Conservation (phyloP, 2,797 vertebrate species). For the Acipenser transmontanus region DNA sequence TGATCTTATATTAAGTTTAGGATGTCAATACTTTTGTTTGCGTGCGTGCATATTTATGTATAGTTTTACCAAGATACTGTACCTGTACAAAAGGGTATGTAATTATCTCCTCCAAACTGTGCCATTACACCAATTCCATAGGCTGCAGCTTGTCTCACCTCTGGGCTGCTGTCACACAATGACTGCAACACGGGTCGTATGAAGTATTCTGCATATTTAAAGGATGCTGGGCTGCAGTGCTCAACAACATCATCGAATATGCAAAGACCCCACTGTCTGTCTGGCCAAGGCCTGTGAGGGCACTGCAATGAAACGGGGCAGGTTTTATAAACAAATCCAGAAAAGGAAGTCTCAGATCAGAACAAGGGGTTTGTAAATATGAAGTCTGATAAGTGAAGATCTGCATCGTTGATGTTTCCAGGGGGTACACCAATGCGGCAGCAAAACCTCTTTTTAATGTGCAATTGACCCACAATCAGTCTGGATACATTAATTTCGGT, state of each 20-base stretch:
- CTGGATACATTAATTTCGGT: no score
- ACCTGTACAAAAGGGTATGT: conserved; percentile 93
- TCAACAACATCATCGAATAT: conserved; percentile 96
- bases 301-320: conserved; percentile 53
- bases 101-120: conserved; percentile 88
- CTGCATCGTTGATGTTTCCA: no score
- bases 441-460: no score
- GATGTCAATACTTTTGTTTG: no score
- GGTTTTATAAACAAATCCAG: no score
- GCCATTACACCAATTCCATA: conserved; percentile 95
- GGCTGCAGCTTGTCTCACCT: conserved; percentile 91
- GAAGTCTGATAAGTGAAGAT: no score
- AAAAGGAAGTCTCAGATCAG: no score
- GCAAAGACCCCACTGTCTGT: conserved; percentile 95
- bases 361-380: no score
- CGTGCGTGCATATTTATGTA: no score
- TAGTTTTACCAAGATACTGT: neutral
- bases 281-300: conserved; percentile 90
- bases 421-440: no score
- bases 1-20: no score
- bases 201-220: conserved; percentile 91
- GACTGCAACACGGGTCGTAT: conserved; percentile 86
- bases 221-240: conserved; percentile 93
- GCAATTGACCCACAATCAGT: no score
- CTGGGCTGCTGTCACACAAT: conserved; percentile 84